These are phyloP conservation scores for Enteromius treurensis DNA, from an alignment of 2,797 vertebrate species.

Conservation along the genomic window DNA sequence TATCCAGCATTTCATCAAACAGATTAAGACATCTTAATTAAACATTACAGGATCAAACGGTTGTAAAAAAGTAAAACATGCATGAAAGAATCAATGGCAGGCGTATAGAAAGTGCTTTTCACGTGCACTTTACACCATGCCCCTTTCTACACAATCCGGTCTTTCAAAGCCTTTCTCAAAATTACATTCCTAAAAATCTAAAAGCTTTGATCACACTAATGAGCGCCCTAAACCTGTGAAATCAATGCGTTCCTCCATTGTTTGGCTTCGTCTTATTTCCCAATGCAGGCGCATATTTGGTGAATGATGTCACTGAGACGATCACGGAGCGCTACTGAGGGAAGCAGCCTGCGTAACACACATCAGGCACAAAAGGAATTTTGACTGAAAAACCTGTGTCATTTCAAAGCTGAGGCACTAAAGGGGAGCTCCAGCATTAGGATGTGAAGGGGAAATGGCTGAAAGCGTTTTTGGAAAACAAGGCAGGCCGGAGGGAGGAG, in stretches of 20 bases:
- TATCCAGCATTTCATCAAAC: background rate
- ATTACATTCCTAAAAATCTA: background rate
- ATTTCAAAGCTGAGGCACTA: conserved; percentile 16
- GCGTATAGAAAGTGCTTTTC: background rate
- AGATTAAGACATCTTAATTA: background rate
- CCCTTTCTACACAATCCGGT: background rate
- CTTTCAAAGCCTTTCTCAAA: background rate
- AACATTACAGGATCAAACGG: background rate
- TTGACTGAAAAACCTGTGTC: conserved; percentile 15
- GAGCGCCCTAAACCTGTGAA: conserved; percentile 4
- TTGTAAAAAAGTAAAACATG: background rate
- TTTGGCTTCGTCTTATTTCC: conserved; percentile 53
- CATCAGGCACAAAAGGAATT: conserved; percentile 42
- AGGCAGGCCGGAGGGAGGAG: background rate
- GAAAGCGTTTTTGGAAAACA: conserved; percentile 31
- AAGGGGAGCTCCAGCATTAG: background rate
- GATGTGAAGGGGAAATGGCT: conserved; percentile 30
- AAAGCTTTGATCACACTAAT: conserved; percentile 11
- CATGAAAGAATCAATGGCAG: background rate
- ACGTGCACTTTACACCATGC: background rate
- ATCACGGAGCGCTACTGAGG: conserved; percentile 46
- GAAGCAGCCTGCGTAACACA: conserved; percentile 48
- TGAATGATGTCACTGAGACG: conserved; percentile 73
- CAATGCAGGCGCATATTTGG: conserved; percentile 68
- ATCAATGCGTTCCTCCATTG: conserved; percentile 21